A percentile compares a stretch with the other conserved stretches of the same genome.
Evolutionary conservation across 2,113 vertebrate genomes (phyloP).

Genomic region (Antechinus flavipes): DNA sequence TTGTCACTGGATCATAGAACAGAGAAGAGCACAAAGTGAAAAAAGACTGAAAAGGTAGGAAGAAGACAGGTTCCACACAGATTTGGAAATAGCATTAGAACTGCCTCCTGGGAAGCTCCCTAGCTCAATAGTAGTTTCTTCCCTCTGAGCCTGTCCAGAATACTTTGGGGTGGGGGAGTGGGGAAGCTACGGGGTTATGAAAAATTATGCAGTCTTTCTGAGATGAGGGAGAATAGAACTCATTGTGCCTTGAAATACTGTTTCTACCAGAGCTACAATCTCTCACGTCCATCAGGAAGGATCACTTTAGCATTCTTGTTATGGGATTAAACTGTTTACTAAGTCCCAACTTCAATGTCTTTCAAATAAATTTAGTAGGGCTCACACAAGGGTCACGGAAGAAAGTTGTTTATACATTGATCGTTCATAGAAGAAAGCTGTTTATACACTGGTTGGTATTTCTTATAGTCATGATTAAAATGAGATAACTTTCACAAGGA

Average conservation of each 20-base stretch:
- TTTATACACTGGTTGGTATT: background rate
- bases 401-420: background rate
- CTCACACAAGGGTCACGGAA: background rate
- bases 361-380: background rate
- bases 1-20: no score
- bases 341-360: background rate
- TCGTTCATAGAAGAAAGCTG: background rate
- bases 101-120: no score
- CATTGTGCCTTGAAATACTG: background rate
- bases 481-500: slow-evolving; percentile 1
- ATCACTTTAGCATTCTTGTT: background rate
- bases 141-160: no score
- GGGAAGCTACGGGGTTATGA: no score
- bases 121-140: no score
- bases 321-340: background rate
- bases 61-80: no score
- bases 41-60: no score
- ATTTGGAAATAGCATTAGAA: no score
- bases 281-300: background rate
- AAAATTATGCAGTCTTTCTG: background rate
- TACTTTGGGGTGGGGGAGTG: no score
- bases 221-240: background rate
- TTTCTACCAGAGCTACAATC: background rate
- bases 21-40: no score
- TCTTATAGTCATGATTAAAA: background rate